Base-by-base conservation (phyloP, 2,888 invertebrate genomes). In the Idaea biselata region DNA sequence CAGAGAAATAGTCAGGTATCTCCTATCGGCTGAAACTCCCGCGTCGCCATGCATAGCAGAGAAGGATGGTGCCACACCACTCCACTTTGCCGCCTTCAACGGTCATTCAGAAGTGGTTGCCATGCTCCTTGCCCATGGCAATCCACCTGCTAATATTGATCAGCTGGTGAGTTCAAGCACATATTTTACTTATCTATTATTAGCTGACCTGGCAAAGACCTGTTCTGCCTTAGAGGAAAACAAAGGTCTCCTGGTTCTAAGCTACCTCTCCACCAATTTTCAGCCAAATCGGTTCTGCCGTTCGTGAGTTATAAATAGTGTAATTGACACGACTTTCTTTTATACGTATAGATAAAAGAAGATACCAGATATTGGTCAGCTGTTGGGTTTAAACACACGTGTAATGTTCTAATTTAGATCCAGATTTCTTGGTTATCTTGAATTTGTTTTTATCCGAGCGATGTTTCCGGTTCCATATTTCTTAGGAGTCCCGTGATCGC, bases 21-120 rank as follows among this genome's bases (percentile, higher is more conserved):
- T 99, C 66, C 93, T 99, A 72, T 94, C 95, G 68, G 96, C 97
- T 82, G 97, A 97, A 80, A 44, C 8, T 11, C 44, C 44, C 44
- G 98, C 98, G 16, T 97, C 97, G 32, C 96, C 97, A 68, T 97
- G 98, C 87, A 94, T 97, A 60, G 95, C 96, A 70, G 98, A 99
- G 89, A 95, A 95, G 73, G 96, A 97, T 82, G 99, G 98, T 17
- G 98, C 98, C 54, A 97, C 97, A 33, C 97, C 99, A 44, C 94
- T 99, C 68, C 98, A 99, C 87, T 93, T 98, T 83, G 98, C 98
- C 61, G 97, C 98, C 60, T 99, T 98, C 98, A 97, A 97, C 61
- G 99, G 99, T 17, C 96, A 98, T 86, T 94, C 96, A 56, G 97
- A 97, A 70, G 97, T 98, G 72, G 98, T 98, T 68, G 94, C 95